Conservation (phyloP, 2,113 vertebrate genomes). For the Empidonax alnorum region DNA sequence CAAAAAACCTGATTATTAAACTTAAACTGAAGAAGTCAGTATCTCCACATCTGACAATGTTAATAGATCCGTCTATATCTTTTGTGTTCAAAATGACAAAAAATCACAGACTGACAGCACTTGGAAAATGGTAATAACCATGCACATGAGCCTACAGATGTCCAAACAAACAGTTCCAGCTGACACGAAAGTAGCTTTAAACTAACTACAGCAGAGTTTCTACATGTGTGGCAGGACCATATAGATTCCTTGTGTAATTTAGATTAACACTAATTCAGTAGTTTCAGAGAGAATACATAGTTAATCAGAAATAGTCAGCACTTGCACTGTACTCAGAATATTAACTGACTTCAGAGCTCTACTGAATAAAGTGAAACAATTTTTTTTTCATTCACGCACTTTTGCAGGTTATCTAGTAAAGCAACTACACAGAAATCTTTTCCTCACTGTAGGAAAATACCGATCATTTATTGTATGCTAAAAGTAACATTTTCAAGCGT, state of each 20-base stretch:
- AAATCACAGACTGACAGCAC: neutral
- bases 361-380: neutral
- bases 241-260: neutral
- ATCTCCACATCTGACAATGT: neutral
- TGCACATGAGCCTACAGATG: neutral
- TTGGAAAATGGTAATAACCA: neutral
- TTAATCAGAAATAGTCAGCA: neutral
- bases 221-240: neutral
- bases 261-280: neutral
- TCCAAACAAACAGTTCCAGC: neutral
- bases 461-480: neutral
- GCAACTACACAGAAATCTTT: neutral
- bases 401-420: neutral
- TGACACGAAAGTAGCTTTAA: neutral
- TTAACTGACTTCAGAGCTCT: neutral
- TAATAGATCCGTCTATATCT: neutral
- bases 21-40: neutral
- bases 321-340: neutral
- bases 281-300: neutral
- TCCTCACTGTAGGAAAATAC: neutral
- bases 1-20: neutral
- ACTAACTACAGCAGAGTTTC: neutral
- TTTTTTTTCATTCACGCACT: neutral
- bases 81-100: neutral
- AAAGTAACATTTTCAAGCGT: neutral